A percentile compares a stretch with the other conserved stretches of the same genome.
phyloP scores from a whole-genome alignment of 2,113 vertebrate genomes.

The Crotalus helleri region DNA sequence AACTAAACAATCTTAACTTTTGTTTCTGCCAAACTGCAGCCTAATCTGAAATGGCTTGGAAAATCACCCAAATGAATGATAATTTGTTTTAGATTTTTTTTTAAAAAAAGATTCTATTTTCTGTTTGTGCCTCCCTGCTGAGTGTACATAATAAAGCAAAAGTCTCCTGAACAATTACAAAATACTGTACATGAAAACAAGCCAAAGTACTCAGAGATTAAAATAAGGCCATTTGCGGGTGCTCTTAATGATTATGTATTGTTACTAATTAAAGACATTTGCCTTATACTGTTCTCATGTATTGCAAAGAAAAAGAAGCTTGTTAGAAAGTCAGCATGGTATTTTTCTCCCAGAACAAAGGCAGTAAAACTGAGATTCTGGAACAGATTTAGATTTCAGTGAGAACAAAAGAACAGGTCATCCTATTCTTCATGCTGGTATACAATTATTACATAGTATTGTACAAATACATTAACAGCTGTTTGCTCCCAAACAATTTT shows the following conservation, averaged over 20 bases:
- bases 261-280: background rate
- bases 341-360: conserved; percentile 4
- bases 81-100: background rate
- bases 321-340: conserved; percentile 19
- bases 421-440: background rate
- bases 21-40: background rate
- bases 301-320: fast-evolving
- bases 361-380: conserved; percentile 28
- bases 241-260: background rate
- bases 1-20: background rate
- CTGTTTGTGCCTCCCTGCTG: background rate
- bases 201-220: conserved; percentile 24
- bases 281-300: background rate
- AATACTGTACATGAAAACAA: background rate
- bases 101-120: background rate
- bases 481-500: background rate
- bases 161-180: conserved; percentile 19
- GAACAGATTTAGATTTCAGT: conserved; percentile 31
- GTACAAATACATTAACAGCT: background rate
- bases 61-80: background rate
- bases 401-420: conserved; percentile 52
- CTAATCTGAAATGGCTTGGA: background rate
- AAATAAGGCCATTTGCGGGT: background rate
- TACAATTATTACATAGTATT: background rate
- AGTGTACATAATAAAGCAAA: conserved; percentile 19